phyloP scores from a whole-genome alignment of 2,888 invertebrate species.

The Lepidochitona cinerea region DNA sequence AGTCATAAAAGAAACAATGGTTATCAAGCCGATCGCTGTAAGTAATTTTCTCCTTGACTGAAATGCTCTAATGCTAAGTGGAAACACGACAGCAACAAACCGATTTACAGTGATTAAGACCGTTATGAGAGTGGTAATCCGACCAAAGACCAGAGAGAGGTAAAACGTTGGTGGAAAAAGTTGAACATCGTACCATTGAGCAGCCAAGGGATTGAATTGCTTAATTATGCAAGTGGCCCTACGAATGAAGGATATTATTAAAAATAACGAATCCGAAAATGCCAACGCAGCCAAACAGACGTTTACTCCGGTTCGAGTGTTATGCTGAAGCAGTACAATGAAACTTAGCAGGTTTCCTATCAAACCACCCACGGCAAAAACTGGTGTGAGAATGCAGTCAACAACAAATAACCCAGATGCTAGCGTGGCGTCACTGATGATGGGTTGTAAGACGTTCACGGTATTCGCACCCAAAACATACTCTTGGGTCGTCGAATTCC shows the following conservation, averaged over 20 bases:
- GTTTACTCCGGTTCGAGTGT: slow-evolving; percentile 23
- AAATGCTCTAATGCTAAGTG: slow-evolving; percentile 28
- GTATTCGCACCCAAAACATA: no score
- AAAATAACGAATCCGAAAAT: slow-evolving; percentile 31
- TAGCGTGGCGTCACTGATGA: no score
- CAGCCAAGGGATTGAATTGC: slow-evolving; percentile 19
- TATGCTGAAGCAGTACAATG: slow-evolving; percentile 25
- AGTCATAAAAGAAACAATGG: slow-evolving; percentile 22
- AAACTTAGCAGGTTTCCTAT: slow-evolving; percentile 32
- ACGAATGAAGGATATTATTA: slow-evolving; percentile 33
- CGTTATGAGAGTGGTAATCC: slow-evolving; percentile 32
- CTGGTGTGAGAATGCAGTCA: slow-evolving; percentile 35
- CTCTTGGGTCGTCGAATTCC: no score
- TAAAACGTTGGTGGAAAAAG: slow-evolving; percentile 33
- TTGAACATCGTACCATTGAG: slow-evolving; percentile 23
- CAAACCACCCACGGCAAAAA: slow-evolving; percentile 31
- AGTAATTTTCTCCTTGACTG: slow-evolving; percentile 31
- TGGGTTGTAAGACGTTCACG: no score
- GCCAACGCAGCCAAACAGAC: slow-evolving; percentile 33
- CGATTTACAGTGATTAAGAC: slow-evolving; percentile 36
- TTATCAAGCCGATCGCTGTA: slow-evolving; percentile 23
- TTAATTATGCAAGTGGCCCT: slow-evolving; percentile 33
- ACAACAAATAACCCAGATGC: no score
- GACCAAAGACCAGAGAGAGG: slow-evolving; percentile 31
- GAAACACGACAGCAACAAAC: slow-evolving; percentile 38